Base-by-base conservation (phyloP, 2,888 invertebrate species). In the Drosophila austrosaltans region DNA sequence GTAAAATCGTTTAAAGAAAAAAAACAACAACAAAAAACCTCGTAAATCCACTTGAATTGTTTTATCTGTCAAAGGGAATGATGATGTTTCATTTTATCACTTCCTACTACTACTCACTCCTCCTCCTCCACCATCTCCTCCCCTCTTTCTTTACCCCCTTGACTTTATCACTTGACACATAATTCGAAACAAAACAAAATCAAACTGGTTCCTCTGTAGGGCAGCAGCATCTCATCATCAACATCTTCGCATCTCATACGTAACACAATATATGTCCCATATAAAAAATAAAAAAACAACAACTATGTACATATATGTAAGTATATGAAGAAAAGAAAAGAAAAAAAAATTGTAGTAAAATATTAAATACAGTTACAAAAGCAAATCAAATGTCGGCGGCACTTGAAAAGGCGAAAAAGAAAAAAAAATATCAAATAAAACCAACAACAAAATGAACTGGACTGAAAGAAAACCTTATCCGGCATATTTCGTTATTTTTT, bases 141-240 rank as follows among this genome's bases (percentile, higher is more conserved):
- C 12, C 1, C 48, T 25, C 2, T 7, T 10, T 48, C 57, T 57
- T 57, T 57, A 36, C 20, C 22, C 57, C 36, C 57, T 57, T 57
- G 39, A 57, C 57, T 57, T 57, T 57, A 57, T 57, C 57, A 57
- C 57, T 57, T 57, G 39, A 57, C 39, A 39, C 36, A 57, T 48
- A 48, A 48, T 48, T 48, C 25, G 25, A 48, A 48, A 25, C 48
- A 48, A 48, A 48, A 48, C 48, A 57, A 57, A 57, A 36, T 30
- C 60, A 75, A 82, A 82, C 82, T 78, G 84, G 84, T 82, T 82
- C 75, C 75, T 75, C 84, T 86, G 72, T 78, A 83, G 87, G 82
- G 87, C 87, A 82, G 39, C 66, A 61, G 48, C 66, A 61, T 48
- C 71, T 64, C 48, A 66, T 65, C 58, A 58, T 58, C 36, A 58